phyloP scores from a whole-genome alignment of 1,140 invertebrate genomes.

The Halictus rubicundus region DNA sequence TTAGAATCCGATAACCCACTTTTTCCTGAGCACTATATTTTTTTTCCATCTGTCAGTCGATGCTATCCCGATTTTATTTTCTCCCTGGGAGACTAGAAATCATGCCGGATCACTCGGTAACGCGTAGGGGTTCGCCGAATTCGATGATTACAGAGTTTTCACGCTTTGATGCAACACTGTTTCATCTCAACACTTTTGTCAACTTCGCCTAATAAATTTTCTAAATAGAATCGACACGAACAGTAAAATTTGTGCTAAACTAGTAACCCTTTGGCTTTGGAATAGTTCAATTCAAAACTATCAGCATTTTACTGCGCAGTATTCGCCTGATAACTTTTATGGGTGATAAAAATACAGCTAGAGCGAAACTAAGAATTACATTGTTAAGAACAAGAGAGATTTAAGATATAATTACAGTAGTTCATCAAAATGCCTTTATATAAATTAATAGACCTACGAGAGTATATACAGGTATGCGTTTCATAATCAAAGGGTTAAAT shows the following conservation, averaged over 20 bases:
- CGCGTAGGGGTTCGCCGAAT: background rate
- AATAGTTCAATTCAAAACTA: no score
- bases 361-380: no score
- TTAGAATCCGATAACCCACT: conserved; percentile 73
- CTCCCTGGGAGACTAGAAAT: background rate
- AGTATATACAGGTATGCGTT: no score
- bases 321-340: no score
- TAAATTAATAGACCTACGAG: no score
- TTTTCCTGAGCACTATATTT: conserved; percentile 34
- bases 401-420: no score
- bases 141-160: background rate
- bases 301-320: no score
- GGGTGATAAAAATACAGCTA: no score
- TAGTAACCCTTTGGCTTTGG: no score
- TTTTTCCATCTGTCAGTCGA: background rate
- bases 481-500: no score
- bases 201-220: background rate
- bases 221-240: background rate
- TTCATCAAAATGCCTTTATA: no score
- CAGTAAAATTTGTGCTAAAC: background rate
- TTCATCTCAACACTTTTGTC: background rate
- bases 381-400: no score
- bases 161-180: background rate
- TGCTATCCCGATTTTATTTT: background rate
- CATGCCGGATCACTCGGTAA: background rate